Percentiles rank a stretch among this genome's conserved stretches.
phyloP scores from a whole-genome alignment of 2,888 invertebrate genomes.

The Ommatoiulus sabulosus region DNA sequence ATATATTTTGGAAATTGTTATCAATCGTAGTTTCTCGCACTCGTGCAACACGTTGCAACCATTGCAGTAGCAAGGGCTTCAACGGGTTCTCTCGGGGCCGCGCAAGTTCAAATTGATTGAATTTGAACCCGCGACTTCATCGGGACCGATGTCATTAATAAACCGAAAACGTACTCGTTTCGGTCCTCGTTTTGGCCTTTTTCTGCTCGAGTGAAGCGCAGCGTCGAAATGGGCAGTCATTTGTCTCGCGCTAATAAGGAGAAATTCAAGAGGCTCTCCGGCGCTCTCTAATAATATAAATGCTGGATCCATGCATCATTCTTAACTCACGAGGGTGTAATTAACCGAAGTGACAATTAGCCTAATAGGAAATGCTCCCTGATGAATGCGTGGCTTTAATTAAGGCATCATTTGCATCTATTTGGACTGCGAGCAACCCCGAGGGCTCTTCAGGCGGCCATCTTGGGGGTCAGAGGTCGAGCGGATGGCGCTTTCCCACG shows the following conservation, averaged over 20 bases:
- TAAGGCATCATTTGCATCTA: constrained; percentile 57
- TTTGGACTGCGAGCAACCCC: constrained; percentile 30
- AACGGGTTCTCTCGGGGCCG: too few relatives aligned
- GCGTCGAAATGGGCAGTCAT: not conserved
- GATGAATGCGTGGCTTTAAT: constrained; percentile 53
- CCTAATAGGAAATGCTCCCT: constrained; percentile 49
- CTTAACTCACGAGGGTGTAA: constrained; percentile 57
- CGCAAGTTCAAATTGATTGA: not conserved
- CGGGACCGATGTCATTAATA: not conserved
- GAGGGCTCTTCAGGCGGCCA: not conserved
- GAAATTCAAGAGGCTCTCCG: not conserved
- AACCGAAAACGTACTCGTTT: not conserved
- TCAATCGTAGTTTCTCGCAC: too few relatives aligned
- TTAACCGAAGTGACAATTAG: constrained; percentile 58
- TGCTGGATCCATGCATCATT: constrained; percentile 34
- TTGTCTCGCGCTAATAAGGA: constrained; percentile 44
- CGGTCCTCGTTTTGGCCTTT: not conserved
- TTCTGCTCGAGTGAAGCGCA: not conserved
- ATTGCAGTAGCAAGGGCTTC: too few relatives aligned
- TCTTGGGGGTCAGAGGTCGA: constrained; percentile 1
- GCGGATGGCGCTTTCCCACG: not conserved
- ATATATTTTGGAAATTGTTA: too few relatives aligned
- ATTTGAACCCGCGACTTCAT: not conserved
- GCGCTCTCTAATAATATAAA: constrained; percentile 8
- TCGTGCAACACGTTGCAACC: too few relatives aligned